phyloP scores from a whole-genome alignment of 2,888 invertebrate genomes.

The Metellina segmentata region DNA sequence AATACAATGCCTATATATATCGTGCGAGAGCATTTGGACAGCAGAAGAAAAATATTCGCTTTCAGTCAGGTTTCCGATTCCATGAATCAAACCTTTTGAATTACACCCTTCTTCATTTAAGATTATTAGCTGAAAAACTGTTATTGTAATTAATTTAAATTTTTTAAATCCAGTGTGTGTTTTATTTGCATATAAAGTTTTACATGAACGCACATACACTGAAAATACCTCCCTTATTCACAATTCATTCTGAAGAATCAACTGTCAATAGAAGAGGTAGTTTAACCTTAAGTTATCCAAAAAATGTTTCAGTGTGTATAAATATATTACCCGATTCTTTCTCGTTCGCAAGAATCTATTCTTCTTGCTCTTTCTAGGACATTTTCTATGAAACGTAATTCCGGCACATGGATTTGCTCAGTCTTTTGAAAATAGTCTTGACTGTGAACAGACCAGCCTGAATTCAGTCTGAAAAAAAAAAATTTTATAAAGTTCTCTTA shows the following conservation, averaged over 20 bases:
- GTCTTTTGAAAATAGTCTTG: slow-evolving; percentile 79
- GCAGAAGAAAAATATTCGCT: no score
- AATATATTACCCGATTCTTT: slow-evolving; percentile 85
- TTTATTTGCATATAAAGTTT: no score
- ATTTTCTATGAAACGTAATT: slow-evolving; percentile 83
- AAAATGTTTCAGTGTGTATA: neutral
- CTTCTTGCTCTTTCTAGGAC: slow-evolving; percentile 90
- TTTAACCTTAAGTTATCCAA: neutral
- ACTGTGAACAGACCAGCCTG: slow-evolving; percentile 90
- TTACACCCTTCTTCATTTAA: no score
- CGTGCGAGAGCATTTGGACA: no score
- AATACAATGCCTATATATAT: no score
- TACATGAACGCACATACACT: no score
- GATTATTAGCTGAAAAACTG: no score
- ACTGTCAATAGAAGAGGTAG: neutral
- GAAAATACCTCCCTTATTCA: neutral
- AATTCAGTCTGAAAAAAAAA: slow-evolving; percentile 84
- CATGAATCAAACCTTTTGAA: no score
- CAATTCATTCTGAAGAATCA: neutral
- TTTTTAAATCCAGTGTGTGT: no score
- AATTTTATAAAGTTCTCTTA: no score
- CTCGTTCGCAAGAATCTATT: slow-evolving; percentile 87
- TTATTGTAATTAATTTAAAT: no score
- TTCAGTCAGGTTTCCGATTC: no score
- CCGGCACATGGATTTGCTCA: slow-evolving; percentile 81